Conservation (phyloP, 2,888 invertebrate genomes). For the Parapristionchus giblindavisi region DNA sequence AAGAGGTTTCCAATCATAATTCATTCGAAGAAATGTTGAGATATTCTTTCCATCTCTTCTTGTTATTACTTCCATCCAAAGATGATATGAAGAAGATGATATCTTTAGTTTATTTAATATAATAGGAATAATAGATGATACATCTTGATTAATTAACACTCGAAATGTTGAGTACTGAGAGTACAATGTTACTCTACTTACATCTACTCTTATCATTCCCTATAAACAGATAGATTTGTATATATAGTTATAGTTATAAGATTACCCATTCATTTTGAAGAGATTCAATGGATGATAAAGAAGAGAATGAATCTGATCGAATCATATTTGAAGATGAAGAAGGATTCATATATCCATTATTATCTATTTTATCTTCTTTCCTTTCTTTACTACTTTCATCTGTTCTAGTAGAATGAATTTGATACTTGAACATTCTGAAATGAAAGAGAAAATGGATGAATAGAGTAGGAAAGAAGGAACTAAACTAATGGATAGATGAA, state of each 20-base stretch:
- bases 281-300: background rate
- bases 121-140: conserved; percentile 16
- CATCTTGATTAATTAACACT: background rate
- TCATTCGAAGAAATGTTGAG: background rate
- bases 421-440: conserved; percentile 13
- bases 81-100: background rate
- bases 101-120: background rate
- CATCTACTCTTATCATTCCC: background rate
- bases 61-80: conserved; percentile 14
- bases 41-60: background rate
- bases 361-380: background rate
- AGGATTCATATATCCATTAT: too few species aligned
- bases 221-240: background rate
- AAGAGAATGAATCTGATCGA: conserved; percentile 7
- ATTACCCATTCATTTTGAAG: conserved; percentile 1
- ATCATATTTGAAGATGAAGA: background rate
- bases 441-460: background rate
- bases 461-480: background rate
- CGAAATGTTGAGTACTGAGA: conserved; percentile 24
- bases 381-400: too few species aligned
- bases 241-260: background rate
- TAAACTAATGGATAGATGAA: background rate
- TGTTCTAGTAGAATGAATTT: background rate
- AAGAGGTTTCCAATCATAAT: background rate
- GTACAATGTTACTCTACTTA: background rate